These are phyloP conservation scores for Bombus breviceps DNA, from an alignment of 1,140 invertebrate species.

Conservation along the genomic window DNA sequence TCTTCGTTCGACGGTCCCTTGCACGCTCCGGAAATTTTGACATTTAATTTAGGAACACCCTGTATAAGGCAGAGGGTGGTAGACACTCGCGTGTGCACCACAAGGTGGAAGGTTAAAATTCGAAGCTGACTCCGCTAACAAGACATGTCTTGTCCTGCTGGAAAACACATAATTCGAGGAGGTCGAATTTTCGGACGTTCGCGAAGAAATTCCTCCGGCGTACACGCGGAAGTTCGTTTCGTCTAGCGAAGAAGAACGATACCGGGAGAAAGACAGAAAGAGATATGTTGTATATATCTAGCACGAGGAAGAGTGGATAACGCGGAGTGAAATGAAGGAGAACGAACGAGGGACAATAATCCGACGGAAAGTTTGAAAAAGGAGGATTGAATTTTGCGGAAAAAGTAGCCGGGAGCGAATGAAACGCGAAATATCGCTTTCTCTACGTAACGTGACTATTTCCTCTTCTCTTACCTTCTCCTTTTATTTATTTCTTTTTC, in stretches of 20 bases:
- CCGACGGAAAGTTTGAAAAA: constrained; percentile 14
- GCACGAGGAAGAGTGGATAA: constrained; percentile 16
- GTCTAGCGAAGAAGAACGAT: not conserved
- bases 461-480: not conserved
- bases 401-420: not conserved
- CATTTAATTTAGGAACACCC: no score
- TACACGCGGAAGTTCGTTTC: not conserved
- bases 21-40: no score
- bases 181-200: not conserved
- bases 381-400: not conserved
- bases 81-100: not conserved
- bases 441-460: not conserved
- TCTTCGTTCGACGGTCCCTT: no score
- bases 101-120: constrained; percentile 5
- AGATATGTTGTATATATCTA: no score
- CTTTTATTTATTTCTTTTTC: not conserved
- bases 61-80: not conserved
- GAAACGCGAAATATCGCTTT: constrained; percentile 10
- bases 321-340: constrained; percentile 35
- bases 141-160: constrained; percentile 49
- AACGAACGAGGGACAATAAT: constrained; percentile 11
- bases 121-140: constrained; percentile 57
- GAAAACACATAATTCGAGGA: constrained; percentile 38
- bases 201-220: not conserved
- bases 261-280: not conserved